Conservation (phyloP, 2,888 invertebrate genomes). For the Megaustenia siamemsis region DNA sequence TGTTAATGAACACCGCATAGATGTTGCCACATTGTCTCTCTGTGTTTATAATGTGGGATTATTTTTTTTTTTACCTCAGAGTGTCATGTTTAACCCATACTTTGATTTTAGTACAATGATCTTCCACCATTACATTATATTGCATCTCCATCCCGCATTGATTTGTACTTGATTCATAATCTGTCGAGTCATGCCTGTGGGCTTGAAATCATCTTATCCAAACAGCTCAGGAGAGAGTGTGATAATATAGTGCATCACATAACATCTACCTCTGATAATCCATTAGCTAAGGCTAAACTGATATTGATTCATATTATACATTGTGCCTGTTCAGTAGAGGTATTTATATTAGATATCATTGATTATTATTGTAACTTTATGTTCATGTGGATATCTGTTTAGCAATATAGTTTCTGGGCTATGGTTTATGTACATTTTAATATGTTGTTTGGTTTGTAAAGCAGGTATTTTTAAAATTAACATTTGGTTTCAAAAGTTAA, state of each 20-base stretch:
- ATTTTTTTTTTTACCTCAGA: no score
- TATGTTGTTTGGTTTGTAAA: no score
- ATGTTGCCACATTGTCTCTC: background rate
- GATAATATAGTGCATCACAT: background rate
- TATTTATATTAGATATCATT: background rate
- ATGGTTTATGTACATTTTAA: no score
- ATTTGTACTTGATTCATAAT: background rate
- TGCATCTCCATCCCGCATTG: background rate
- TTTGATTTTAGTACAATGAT: background rate
- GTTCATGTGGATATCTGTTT: background rate
- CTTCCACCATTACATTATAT: background rate
- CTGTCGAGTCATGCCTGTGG: background rate
- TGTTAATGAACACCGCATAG: no score
- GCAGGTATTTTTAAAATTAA: no score
- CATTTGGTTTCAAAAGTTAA: no score
- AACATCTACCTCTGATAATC: constrained; percentile 30
- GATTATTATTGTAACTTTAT: background rate
- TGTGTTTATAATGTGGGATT: background rate
- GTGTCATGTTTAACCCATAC: background rate
- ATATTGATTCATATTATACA: background rate
- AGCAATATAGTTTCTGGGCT: no score
- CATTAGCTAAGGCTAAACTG: background rate
- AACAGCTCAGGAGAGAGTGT: background rate
- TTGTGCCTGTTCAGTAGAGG: background rate
- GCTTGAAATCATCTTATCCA: background rate